Conservation (phyloP, 2,797 vertebrate genomes). For the Miichthys miiuy region DNA sequence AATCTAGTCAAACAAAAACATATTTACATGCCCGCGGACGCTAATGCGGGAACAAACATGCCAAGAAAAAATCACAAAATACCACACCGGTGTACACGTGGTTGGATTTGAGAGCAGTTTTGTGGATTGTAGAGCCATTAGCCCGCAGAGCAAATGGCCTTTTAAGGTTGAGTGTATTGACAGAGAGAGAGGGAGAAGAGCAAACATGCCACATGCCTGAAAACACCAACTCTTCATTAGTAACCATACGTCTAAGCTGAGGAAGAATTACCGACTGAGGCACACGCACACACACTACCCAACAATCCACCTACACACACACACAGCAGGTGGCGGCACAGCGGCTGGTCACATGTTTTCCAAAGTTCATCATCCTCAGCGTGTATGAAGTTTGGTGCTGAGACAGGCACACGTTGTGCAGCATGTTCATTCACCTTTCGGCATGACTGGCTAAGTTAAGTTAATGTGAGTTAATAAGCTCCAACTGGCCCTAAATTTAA, state of each 20-base stretch:
- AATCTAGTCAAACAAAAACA: constrained; percentile 43
- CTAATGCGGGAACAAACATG: constrained; percentile 49
- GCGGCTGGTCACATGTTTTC: constrained; percentile 71
- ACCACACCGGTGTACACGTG: constrained; percentile 33
- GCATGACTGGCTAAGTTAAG: neutral
- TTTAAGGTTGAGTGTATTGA: constrained; percentile 86
- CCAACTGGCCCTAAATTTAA: neutral
- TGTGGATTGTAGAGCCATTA: constrained; percentile 79
- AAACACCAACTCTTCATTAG: constrained; percentile 65
- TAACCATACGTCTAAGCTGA: constrained; percentile 49
- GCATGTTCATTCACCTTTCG: constrained; percentile 15
- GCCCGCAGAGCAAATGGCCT: constrained; percentile 76
- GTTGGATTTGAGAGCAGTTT: constrained; percentile 67
- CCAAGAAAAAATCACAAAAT: constrained; percentile 25
- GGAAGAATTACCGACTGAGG: constrained; percentile 32
- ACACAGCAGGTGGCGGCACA: constrained; percentile 60
- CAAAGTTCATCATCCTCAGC: constrained; percentile 71
- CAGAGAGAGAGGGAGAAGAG: constrained; percentile 70
- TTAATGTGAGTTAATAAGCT: neutral
- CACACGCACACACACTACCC: constrained; percentile 14
- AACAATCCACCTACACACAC: neutral
- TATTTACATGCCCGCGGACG: constrained; percentile 40
- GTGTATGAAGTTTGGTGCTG: constrained; percentile 25
- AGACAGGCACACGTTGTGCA: constrained; percentile 10
- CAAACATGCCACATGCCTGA: constrained; percentile 75